Conservation (phyloP, 2,113 vertebrate genomes). For the Agelaius tricolor region DNA sequence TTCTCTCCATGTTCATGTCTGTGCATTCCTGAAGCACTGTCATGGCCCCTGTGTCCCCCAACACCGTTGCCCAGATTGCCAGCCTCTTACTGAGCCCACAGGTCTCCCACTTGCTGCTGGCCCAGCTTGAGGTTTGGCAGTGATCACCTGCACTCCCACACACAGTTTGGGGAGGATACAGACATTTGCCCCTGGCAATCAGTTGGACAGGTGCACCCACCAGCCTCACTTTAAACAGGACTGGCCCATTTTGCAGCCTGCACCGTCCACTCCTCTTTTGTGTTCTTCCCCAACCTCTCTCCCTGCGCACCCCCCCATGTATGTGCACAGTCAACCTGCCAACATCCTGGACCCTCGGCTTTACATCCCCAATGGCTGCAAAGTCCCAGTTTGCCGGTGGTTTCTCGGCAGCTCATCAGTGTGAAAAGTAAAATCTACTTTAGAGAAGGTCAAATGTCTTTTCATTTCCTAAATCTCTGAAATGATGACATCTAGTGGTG, state of each 20-base stretch:
- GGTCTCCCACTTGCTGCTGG: not conserved
- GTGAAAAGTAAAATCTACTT: not conserved
- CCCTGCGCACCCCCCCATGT: not conserved
- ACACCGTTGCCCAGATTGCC: not conserved
- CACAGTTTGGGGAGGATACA: not conserved
- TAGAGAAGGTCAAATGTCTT: not conserved
- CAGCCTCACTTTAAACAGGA: not conserved
- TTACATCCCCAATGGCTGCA: not conserved
- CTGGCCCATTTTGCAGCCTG: not conserved
- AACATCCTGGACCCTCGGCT: not conserved
- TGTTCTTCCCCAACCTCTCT: not conserved
- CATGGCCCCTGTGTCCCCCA: fast-evolving
- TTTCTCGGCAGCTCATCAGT: not conserved
- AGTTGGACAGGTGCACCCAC: fast-evolving
- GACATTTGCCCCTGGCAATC: not conserved
- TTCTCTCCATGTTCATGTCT: not conserved
- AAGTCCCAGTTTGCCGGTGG: fast-evolving
- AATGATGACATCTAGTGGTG: conserved; percentile 53
- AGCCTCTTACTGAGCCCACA: fast-evolving
- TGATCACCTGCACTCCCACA: not conserved
- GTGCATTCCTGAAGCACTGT: not conserved
- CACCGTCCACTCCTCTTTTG: not conserved
- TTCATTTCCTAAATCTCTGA: not conserved
- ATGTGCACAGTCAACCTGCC: not conserved
- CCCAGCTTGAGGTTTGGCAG: not conserved